Conservation (phyloP, 2,113 vertebrate species). For the Rhineura floridana region DNA sequence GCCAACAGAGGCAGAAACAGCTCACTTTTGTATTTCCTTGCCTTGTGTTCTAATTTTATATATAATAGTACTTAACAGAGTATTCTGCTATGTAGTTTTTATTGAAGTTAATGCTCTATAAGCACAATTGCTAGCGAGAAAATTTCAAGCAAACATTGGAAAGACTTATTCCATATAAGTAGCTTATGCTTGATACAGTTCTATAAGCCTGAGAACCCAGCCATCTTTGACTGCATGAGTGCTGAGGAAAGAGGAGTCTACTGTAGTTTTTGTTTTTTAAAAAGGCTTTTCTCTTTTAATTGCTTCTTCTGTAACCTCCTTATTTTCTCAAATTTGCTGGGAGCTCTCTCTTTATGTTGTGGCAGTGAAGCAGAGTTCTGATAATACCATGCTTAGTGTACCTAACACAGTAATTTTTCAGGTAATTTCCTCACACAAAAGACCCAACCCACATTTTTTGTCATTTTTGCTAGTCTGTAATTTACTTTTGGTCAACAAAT, state of each 20-base stretch:
- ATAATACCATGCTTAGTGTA: conserved; percentile 46
- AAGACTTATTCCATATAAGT: neutral
- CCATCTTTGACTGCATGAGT: conserved; percentile 17
- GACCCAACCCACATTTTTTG: conserved; percentile 29
- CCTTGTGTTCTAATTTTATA: neutral
- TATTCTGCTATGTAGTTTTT: neutral
- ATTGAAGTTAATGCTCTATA: neutral
- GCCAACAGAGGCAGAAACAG: neutral
- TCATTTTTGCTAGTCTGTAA: conserved; percentile 44
- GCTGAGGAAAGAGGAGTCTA: conserved; percentile 2
- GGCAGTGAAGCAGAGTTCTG: conserved; percentile 51
- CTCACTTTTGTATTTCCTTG: neutral
- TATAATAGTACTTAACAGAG: neutral
- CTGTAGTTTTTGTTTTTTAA: neutral
- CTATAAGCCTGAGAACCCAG: conserved; percentile 13
- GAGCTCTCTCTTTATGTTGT: conserved; percentile 57
- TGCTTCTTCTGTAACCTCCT: conserved; percentile 33
- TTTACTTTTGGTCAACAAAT: conserved; percentile 58
- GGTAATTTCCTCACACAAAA: conserved; percentile 64
- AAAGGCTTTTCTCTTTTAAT: conserved; percentile 24
- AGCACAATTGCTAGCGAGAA: neutral
- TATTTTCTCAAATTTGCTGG: conserved; percentile 56
- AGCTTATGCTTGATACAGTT: neutral
- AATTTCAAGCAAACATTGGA: conserved; percentile 16
- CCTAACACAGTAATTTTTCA: conserved; percentile 57